phyloP scores from a whole-genome alignment of 2,888 invertebrate species.

The Pristionchus japonicus region DNA sequence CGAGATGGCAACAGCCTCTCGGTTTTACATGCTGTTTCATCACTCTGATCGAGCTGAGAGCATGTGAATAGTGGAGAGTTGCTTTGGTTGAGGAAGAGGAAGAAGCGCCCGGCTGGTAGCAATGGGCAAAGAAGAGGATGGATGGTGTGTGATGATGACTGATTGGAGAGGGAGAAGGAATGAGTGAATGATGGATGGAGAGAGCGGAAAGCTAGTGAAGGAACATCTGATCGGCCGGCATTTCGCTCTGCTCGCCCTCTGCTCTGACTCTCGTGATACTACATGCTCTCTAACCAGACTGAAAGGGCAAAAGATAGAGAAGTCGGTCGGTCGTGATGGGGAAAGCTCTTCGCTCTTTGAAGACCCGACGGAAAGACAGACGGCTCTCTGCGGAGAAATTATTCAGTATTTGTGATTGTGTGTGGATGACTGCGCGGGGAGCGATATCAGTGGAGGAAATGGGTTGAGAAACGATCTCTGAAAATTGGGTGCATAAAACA shows the following conservation, averaged over 20 bases:
- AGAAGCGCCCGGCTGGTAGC: not conserved
- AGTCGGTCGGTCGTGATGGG: not conserved
- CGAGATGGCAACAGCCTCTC: not conserved
- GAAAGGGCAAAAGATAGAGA: not conserved
- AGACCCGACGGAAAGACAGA: not conserved
- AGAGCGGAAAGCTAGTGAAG: not conserved
- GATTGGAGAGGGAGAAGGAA: not conserved
- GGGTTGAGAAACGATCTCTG: not conserved
- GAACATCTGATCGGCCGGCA: slow-evolving; percentile 33
- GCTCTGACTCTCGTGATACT: not conserved
- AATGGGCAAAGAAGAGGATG: not conserved
- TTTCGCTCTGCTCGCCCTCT: not conserved
- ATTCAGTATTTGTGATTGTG: slow-evolving; percentile 2
- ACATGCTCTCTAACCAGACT: not conserved
- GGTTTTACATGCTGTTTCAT: not conserved
- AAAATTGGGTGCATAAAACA: not conserved
- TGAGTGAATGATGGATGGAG: not conserved
- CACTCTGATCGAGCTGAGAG: not conserved
- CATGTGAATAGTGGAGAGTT: not conserved
- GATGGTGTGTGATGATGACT: slow-evolving; percentile 24
- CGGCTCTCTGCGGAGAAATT: not conserved
- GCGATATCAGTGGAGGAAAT: not conserved
- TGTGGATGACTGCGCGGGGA: not conserved
- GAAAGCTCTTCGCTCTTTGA: not conserved
- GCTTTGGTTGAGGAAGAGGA: not conserved